phyloP scores from a whole-genome alignment of 2,113 vertebrate genomes.

The Promerops cafer region DNA sequence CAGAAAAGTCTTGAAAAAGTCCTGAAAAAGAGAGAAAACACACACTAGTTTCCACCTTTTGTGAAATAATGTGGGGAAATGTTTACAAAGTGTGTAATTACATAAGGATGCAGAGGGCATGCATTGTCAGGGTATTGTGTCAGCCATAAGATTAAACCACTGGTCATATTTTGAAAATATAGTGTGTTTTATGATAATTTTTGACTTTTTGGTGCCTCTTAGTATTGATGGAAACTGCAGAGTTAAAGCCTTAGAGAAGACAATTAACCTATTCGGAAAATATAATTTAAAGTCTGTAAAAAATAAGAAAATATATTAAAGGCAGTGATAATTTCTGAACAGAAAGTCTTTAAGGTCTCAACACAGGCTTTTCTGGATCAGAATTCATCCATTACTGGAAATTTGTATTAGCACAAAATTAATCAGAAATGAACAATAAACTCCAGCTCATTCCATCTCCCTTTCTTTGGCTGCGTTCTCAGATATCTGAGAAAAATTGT shows the following conservation, averaged over 20 bases:
- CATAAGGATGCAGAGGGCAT: background rate
- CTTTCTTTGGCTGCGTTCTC: background rate
- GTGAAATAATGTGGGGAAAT: background rate
- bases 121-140: background rate
- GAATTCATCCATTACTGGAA: background rate
- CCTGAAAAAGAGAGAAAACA: background rate
- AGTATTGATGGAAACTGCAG: background rate
- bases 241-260: background rate
- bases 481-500: background rate
- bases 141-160: background rate
- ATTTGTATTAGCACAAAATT: background rate
- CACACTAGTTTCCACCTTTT: background rate
- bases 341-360: background rate
- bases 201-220: background rate
- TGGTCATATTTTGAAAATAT: background rate
- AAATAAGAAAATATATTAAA: background rate
- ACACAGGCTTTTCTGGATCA: background rate
- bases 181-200: background rate
- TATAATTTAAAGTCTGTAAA: background rate
- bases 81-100: background rate
- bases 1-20: too few relatives aligned
- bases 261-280: background rate
- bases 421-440: background rate
- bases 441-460: background rate
- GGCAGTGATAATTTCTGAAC: background rate